Evolutionary conservation across 2,888 invertebrate genomes (phyloP), one percentile per base, ranked within the genome.

Genomic region (Temnothorax rugatulus): DNA sequence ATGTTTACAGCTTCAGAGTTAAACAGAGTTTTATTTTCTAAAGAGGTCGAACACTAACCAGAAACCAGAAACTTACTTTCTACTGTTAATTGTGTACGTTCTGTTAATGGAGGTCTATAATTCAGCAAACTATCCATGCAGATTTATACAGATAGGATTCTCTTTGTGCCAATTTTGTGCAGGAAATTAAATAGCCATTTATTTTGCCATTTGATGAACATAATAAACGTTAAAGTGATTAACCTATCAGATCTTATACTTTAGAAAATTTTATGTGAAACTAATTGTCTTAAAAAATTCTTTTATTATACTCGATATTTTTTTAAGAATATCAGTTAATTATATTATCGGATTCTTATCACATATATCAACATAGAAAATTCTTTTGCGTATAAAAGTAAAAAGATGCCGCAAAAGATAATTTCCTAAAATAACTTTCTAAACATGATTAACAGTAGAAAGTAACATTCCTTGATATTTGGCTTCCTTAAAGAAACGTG

Each of bases 71-170:
- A 29, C 29, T 79, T 71, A 79, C 73, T 79, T 73, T 81, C 79
- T 81, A 81, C 34, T 38, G 47, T 73, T 73, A 59, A 74, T 81
- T 73, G 50, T 18, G n/a, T 54, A 44, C 38, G n/a, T 79, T 71
- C 47, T 69, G 54, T 47, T 73, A 81, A 73, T 73, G 74, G 47
- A 59, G 4, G 5, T 57, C 3, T 38, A 21, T 18, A 34, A 79
- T 21, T 47, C 18, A 81, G 34, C 9, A 25, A 61, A 18, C 13
- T 47, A 50, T 44, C 21, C 29, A 71, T 73, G 21, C 34, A 71
- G 34, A 50, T 81, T 81, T 50, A 50, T 5, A n/a, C 8, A 38
- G 11, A 18, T 13, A 0, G 3, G 18, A 15, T 71, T 79, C n/a
- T 74, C 38, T 44, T 47, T 21, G 44, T 71, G 2, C 1, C 21